Base-by-base conservation (phyloP, 2,113 vertebrate species). In the Microcebus murinus region DNA sequence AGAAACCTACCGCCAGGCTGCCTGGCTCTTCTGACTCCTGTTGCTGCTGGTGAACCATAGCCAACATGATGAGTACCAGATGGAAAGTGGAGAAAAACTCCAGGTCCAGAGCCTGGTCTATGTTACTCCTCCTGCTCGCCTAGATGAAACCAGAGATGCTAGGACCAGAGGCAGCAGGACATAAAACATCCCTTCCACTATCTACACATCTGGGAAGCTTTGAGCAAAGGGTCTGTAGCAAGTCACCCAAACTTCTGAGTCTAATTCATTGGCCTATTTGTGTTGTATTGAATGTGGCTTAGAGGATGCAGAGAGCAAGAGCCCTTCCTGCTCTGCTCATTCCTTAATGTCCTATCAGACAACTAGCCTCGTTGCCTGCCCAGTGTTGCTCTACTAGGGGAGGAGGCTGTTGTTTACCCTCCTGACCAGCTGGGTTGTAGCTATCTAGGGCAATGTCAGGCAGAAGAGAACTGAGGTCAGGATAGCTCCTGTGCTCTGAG, bases 41-140 rank as follows among this genome's bases (percentile, higher is more conserved):
- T 48, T 98, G 96, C n/a, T 98, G 94, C 52, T 99, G 97, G 48
- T 98, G 98, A 17, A 99, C 95, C 15, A 98, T 90, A 2, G 99
- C 98, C 36, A 99, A 99, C 36, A 99, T 86, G 0, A 98, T 98
- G 96, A 99, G 98, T 4, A 98, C 98, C 98, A 99, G 96, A 96
- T 99, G 98, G 98, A 99, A 99, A 93, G 99, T 99, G 97, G 98
- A 98, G 3, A 99, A 98, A 2, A 98, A 93, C 98, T 99, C 99
- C 91, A 99, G 98, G 13, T 96, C 98, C 91, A 99, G 91, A 36
- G 99, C 99, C 90, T 98, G 99, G 15, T 98, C 99, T 1, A 98
- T 98, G 0, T 99, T 99, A 87, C 98, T 79, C 8, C 96, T 98
- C 0, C 96, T 48, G 15, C 98, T 99, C 52, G 99, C 98, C 99